Percentiles rank a stretch among this genome's conserved stretches.
Conservation (phyloP, 2,113 vertebrate genomes). For the Prunella fulvescens region DNA sequence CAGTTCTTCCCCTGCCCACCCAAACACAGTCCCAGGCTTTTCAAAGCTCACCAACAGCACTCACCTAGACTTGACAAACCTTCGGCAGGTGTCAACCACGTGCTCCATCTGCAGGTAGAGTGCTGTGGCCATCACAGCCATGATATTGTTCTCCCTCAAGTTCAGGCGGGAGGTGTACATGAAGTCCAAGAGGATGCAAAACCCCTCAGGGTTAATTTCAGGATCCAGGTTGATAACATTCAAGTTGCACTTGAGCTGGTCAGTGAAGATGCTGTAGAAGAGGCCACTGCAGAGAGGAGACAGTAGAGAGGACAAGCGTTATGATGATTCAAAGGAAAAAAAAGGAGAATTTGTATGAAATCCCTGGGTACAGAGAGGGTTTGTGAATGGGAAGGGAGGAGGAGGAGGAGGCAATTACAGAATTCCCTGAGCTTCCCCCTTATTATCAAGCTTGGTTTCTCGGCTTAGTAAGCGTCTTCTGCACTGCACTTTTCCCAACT, state of each 20-base stretch:
- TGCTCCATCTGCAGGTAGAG: constrained; percentile 99
- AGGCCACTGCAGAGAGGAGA: constrained; percentile 82
- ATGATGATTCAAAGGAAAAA: not conserved
- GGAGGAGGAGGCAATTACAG: constrained; percentile 24
- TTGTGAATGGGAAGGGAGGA: not conserved
- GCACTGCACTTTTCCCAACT: constrained; percentile 23
- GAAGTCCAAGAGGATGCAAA: constrained; percentile 94
- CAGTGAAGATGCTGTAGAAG: constrained; percentile 98
- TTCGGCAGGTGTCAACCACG: constrained; percentile 94
- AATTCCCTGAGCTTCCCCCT: constrained; percentile 41
- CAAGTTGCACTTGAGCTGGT: constrained; percentile 96
- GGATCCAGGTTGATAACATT: constrained; percentile 93
- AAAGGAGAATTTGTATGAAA: not conserved
- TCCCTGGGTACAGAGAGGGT: not conserved
- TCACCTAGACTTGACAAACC: constrained; percentile 96
- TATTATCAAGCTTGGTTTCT: constrained; percentile 54
- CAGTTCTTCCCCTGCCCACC: not conserved
- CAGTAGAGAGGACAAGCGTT: not conserved
- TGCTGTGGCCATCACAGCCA: constrained; percentile 94
- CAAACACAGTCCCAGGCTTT: not conserved
- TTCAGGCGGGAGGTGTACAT: constrained; percentile 98
- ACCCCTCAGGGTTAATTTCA: constrained; percentile 95
- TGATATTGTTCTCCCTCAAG: constrained; percentile 90
- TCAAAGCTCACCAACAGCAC: not conserved
- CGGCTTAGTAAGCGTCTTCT: constrained; percentile 41